phyloP scores from a whole-genome alignment of 2,797 vertebrate species.

The Ataeniobius toweri region DNA sequence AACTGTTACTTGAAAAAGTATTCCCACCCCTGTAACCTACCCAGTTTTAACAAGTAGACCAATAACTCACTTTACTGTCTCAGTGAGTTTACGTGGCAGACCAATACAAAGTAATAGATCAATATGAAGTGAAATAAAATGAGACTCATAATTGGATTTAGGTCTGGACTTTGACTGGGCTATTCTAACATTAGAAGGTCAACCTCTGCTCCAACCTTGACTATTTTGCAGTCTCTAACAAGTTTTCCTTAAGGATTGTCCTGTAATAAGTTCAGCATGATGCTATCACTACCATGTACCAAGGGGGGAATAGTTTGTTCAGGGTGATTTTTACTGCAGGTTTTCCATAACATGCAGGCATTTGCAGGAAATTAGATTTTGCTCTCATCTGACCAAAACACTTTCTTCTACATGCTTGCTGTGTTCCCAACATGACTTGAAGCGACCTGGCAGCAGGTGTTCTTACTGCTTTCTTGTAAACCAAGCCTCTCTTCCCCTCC shows the following conservation, averaged over 20 bases:
- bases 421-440: neutral
- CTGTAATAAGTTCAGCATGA: neutral
- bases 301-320: neutral
- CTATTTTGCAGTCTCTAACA: neutral
- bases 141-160: neutral
- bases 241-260: neutral
- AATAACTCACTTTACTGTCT: neutral
- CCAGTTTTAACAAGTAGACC: neutral
- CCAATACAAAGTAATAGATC: no score
- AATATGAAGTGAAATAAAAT: neutral
- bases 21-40: neutral
- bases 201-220: neutral
- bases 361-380: neutral
- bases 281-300: neutral
- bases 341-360: neutral
- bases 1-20: neutral
- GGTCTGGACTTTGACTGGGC: neutral
- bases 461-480: neutral
- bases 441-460: neutral
- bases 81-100: neutral
- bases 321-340: neutral
- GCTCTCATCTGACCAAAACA: neutral
- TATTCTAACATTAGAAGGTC: neutral
- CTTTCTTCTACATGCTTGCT: neutral
- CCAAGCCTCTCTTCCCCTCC: no score